Evolutionary conservation across 2,888 invertebrate species (phyloP).

Genomic region (Drosophila neutralis): DNA sequence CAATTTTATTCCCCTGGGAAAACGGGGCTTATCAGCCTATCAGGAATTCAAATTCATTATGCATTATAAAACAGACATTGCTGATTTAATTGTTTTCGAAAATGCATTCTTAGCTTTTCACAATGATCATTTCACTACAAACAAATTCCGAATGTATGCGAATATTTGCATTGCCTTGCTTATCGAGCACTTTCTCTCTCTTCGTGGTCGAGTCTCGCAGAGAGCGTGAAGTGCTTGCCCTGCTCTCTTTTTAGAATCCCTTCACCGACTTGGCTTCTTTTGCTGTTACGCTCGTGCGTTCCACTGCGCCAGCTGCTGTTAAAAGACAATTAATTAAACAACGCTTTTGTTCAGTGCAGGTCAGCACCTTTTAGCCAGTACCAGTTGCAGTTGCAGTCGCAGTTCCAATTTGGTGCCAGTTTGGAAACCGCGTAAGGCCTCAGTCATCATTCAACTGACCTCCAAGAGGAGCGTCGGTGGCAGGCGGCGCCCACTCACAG

Average conservation of each 20-base stretch:
- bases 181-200: neutral
- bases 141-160: neutral
- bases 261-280: neutral
- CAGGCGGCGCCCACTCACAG: conserved; percentile 10
- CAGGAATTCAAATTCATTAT: too few relatives aligned
- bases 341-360: neutral
- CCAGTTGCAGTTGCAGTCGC: neutral
- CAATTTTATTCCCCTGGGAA: neutral
- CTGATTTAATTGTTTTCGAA: neutral
- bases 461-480: conserved; percentile 12
- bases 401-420: neutral
- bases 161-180: neutral
- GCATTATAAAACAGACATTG: neutral
- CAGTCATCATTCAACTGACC: conserved; percentile 31
- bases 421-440: neutral
- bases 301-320: conserved; percentile 26
- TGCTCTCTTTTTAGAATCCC: neutral
- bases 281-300: conserved; percentile 1
- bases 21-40: too few relatives aligned
- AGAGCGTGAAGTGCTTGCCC: neutral
- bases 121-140: neutral
- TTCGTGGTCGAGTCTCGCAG: neutral
- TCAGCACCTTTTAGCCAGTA: neutral
- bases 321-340: conserved; percentile 48
- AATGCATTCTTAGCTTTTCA: neutral